Conservation (phyloP, 1,140 invertebrate species). For the Cherax quadricarinatus region DNA sequence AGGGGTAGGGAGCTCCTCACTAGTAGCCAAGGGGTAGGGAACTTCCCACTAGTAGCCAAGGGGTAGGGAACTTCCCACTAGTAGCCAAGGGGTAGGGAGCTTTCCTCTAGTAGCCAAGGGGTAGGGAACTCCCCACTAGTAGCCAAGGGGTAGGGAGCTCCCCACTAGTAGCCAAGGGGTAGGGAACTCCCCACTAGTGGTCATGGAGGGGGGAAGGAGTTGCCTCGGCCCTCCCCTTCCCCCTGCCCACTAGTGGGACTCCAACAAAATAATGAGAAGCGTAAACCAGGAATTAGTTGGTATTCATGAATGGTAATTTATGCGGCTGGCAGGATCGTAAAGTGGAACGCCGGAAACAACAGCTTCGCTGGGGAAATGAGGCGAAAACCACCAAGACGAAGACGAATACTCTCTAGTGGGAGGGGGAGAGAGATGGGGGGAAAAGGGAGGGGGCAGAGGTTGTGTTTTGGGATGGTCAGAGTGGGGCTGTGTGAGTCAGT, state of each 20-base stretch:
- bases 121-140: no score
- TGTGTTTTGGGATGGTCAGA: neutral
- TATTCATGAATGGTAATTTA: conserved; percentile 69
- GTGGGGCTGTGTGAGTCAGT: neutral
- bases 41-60: no score
- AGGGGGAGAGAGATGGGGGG: neutral
- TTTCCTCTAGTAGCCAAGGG: no score
- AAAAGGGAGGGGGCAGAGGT: neutral
- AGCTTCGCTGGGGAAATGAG: neutral
- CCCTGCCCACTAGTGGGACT: conserved; percentile 25
- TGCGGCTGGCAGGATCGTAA: conserved; percentile 58
- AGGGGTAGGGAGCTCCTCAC: no score
- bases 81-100: no score
- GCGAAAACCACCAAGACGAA: conserved; percentile 7
- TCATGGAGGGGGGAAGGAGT: neutral
- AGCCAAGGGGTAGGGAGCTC: no score
- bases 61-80: no score
- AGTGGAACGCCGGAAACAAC: conserved; percentile 28
- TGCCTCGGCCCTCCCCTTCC: neutral
- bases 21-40: no score
- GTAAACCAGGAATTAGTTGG: conserved; percentile 64
- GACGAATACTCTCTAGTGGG: neutral
- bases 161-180: no score
- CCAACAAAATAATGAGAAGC: conserved; percentile 67
- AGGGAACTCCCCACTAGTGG: no score